Base-by-base conservation (phyloP, 2,888 invertebrate species). In the Coenonympha arcania region DNA sequence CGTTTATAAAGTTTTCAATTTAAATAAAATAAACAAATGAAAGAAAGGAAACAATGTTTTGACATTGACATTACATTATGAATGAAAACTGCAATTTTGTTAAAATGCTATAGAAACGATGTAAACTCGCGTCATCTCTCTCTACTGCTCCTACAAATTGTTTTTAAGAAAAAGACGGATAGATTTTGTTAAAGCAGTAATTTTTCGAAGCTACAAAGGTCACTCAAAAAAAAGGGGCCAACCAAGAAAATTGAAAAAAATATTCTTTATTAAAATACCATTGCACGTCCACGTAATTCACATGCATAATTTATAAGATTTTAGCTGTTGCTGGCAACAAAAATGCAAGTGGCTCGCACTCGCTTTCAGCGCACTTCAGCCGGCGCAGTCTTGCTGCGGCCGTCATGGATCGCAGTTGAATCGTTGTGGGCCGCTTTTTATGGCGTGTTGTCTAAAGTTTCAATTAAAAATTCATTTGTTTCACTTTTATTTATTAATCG, bases 401-500 rank as follows among this genome's bases (percentile, higher is more conserved):
- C 82, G 72, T 66, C 77, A 82, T 84, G 84, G 81, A 71, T 72
- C 76, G 77, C 65, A 80, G 83, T 79, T 84, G 70, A 77, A 58
- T 66, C 55, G 66, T 65, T 64, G 71, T 63, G 73, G 58, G 57
- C 56, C 59, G 57, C n/a, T 56, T 56, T 60, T 34, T 57, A 60
- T 60, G 64, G 60, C 65, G 61, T 57, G 50, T 57, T 60, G 60
- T 55, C 55, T 50, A 60, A 65, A 63, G 63, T 61, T 62, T 62
- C 55, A 54, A 57, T 56, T 56, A 59, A 61, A 58, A 56, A 58
- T 58, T 59, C 65, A 60, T 61, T 64, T 58, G 57, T 61, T 64
- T 57, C 62, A 68, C 54, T 68, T 65, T 71, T 66, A 72, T 80
- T 73, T 73, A 73, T 70, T 66, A 71, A 70, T 65, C 56, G 58